Evolutionary conservation across 1,140 invertebrate genomes (phyloP).

Genomic region (Chironomus striatipennis): DNA sequence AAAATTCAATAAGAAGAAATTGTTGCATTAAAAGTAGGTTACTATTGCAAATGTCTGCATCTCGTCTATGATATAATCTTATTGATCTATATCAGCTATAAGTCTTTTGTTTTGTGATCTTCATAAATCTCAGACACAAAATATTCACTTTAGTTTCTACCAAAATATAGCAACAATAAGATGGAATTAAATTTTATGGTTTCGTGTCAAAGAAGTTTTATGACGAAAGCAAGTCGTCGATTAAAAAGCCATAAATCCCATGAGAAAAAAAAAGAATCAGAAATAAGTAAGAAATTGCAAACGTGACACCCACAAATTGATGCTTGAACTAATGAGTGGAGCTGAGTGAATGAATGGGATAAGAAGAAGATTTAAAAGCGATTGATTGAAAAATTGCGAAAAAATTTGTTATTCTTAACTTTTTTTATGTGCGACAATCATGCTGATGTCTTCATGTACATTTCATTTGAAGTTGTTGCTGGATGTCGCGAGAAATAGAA

Average conservation of each 20-base stretch:
- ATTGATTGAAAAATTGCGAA: slow-evolving; percentile 2
- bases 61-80: no score
- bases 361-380: neutral
- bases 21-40: no score
- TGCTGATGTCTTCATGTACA: neutral
- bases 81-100: no score
- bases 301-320: neutral
- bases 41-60: no score
- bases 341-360: neutral
- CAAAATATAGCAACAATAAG: no score
- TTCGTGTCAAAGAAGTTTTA: neutral
- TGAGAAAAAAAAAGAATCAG: neutral
- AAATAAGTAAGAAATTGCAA: neutral
- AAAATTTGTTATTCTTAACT: neutral
- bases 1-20: no score
- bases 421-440: neutral
- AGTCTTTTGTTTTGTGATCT: no score
- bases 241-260: slow-evolving; percentile 3
- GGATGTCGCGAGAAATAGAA: neutral
- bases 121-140: no score
- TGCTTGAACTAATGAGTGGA: neutral
- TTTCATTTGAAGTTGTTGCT: neutral
- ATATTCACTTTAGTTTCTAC: no score
- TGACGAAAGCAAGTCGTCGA: neutral
- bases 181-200: no score